Evolutionary conservation across 2,888 invertebrate species (phyloP).

Genomic region (Himalopsyche kuldschensis): DNA sequence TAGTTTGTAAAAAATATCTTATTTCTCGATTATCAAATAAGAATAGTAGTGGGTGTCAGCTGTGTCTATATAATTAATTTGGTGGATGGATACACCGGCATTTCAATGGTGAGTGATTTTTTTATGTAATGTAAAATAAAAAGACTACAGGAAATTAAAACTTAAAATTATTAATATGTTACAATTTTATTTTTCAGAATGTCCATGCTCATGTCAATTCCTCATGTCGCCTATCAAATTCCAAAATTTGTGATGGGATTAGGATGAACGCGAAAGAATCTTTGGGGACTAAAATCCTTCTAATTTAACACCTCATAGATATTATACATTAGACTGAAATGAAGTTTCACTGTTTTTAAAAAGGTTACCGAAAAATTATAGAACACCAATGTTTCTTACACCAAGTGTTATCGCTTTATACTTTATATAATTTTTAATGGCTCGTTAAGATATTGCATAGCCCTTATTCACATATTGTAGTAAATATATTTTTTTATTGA

Average conservation of each 20-base stretch:
- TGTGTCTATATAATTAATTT: background rate
- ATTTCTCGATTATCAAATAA: background rate
- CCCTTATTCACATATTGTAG: background rate
- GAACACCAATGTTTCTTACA: background rate
- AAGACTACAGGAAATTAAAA: background rate
- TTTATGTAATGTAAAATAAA: constrained; percentile 17
- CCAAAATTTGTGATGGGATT: constrained; percentile 85
- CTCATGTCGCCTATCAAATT: constrained; percentile 78
- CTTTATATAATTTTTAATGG: background rate
- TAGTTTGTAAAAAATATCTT: background rate
- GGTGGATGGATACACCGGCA: background rate
- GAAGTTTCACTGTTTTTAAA: background rate
- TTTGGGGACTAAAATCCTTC: background rate
- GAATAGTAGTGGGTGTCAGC: background rate
- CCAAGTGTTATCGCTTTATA: background rate
- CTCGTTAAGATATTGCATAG: background rate
- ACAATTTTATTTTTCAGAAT: constrained; percentile 62
- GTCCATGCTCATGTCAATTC: constrained; percentile 84
- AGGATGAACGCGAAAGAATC: constrained; percentile 57
- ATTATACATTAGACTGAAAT: background rate
- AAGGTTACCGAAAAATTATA: background rate
- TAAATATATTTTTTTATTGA: too few species aligned
- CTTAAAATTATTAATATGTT: constrained; percentile 34
- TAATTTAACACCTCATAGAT: background rate
- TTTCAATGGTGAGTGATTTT: constrained; percentile 16